These are phyloP conservation scores for Amphiprion ocellaris DNA, from an alignment of 2,113 vertebrate species.

Conservation along the genomic window DNA sequence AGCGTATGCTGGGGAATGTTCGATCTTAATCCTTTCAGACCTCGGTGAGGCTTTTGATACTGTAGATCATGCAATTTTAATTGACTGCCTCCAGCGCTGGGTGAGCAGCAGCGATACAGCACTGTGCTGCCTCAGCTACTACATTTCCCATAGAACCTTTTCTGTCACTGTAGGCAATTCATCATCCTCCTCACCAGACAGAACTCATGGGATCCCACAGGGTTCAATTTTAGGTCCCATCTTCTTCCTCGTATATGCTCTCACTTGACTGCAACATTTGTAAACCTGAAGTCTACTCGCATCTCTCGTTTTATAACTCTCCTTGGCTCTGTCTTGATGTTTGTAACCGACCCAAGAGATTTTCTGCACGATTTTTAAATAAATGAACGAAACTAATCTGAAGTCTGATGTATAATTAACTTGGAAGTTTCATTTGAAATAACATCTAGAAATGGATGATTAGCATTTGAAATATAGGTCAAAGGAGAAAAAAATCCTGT, in stretches of 20 bases:
- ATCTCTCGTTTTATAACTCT: too few relatives aligned
- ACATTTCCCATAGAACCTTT: slow-evolving; percentile 56
- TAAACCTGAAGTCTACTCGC: slow-evolving; percentile 20
- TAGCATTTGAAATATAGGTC: background rate
- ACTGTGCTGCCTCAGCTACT: slow-evolving; percentile 56
- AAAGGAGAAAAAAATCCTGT: background rate
- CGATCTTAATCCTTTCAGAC: slow-evolving; percentile 62
- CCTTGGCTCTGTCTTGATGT: too few relatives aligned
- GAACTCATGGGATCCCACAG: slow-evolving; percentile 49
- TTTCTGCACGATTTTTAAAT: background rate
- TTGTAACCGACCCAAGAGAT: too few relatives aligned
- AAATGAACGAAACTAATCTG: background rate
- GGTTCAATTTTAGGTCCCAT: slow-evolving; percentile 51
- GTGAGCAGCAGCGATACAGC: slow-evolving; percentile 50
- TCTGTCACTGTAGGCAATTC: slow-evolving; percentile 51
- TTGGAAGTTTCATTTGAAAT: background rate
- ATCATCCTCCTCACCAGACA: slow-evolving; percentile 44
- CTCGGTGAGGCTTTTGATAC: slow-evolving; percentile 60
- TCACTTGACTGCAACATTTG: slow-evolving; percentile 13
- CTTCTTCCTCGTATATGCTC: slow-evolving; percentile 28
- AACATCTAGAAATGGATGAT: background rate
- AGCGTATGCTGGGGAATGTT: slow-evolving; percentile 37
- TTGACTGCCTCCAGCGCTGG: slow-evolving; percentile 61
- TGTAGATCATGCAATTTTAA: slow-evolving; percentile 69
- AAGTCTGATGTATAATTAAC: background rate